Base-by-base conservation (phyloP, 2,797 vertebrate genomes). In the Gallinago solitaria region DNA sequence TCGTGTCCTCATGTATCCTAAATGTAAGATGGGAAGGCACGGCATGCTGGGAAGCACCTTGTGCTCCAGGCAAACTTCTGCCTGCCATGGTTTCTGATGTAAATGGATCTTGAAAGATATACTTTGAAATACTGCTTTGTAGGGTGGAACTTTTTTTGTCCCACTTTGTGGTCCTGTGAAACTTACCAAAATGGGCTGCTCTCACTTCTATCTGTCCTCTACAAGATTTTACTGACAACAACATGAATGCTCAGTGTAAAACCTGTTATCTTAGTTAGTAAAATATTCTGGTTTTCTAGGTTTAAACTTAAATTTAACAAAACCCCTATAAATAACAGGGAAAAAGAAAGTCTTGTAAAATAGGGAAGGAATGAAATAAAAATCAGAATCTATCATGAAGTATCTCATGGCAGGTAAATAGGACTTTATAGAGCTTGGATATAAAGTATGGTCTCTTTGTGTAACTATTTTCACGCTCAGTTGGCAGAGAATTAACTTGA, bases 241-340 rank as follows among this genome's bases (percentile, higher is more conserved):
- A 2, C 48, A 6, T n/a, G 3, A 5, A 11, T 80, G 30, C 28
- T 85, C 50, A 17, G 9, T 35, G 15, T 24, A 56, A 89, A 89
- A 37, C 12, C 3, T 76, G 8, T 9, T 2, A 2, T 28, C 41
- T 61, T 47, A 85, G 11, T 87, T 33, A 56, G 50, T 47, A 48
- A 68, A 83, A 69, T 19, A 6, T 2, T 47, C 50, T 92, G 3
- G 0, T 83, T 87, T 78, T 68, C 59, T 65, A 28, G 20, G n/a
- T 9, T 75, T 41, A 35, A n/a, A 23, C 21, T 59, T 65, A 35
- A 35, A 23, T 19, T 59, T 65, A 9, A n/a, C 41, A 61, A 24
- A 76, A 24, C 0, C 2, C 7, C 28, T 87, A 7, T 23, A 14
- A 76, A 68, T 43, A 64, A 27, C 0, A 3, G 16, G 7, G 1